phyloP scores from a whole-genome alignment of 2,888 invertebrate genomes.

The Sisyra nigra region DNA sequence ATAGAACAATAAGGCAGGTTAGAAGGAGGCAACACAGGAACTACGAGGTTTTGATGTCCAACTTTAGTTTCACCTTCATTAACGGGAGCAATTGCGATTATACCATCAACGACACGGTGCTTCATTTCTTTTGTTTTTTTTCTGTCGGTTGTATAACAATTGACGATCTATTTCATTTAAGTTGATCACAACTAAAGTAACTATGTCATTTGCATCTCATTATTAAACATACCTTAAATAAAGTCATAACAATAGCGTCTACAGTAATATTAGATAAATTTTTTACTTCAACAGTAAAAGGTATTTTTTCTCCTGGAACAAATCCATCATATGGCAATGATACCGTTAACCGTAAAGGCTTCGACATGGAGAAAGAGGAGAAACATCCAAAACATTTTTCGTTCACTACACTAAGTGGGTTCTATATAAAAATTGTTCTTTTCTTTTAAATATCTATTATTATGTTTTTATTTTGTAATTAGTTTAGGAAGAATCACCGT shows the following conservation, averaged over 20 bases:
- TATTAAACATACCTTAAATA: constrained; percentile 39
- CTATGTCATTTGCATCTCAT: background rate
- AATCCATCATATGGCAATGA: constrained; percentile 56
- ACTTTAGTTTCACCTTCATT: constrained; percentile 40
- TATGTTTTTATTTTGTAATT: too few relatives aligned
- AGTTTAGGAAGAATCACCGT: too few relatives aligned
- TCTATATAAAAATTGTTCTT: constrained; percentile 25
- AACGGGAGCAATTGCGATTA: constrained; percentile 48
- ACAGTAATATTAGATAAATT: constrained; percentile 58
- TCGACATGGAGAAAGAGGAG: constrained; percentile 49
- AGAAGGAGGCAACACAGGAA: constrained; percentile 62
- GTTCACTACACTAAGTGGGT: constrained; percentile 48
- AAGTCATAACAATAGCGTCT: constrained; percentile 39
- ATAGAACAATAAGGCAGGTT: constrained; percentile 59
- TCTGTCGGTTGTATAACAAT: constrained; percentile 32
- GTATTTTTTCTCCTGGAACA: constrained; percentile 59
- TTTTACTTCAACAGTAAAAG: constrained; percentile 51
- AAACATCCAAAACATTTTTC: constrained; percentile 66
- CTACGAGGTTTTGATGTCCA: constrained; percentile 44
- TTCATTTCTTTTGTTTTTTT: constrained; percentile 39
- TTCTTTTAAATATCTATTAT: too few relatives aligned
- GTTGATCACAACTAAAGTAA: background rate
- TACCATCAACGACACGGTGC: constrained; percentile 36
- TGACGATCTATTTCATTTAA: constrained; percentile 27
- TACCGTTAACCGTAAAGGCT: constrained; percentile 50